These are phyloP conservation scores for Oncorhynchus tshawytscha DNA, from an alignment of 2,113 vertebrate species.

Conservation along the genomic window DNA sequence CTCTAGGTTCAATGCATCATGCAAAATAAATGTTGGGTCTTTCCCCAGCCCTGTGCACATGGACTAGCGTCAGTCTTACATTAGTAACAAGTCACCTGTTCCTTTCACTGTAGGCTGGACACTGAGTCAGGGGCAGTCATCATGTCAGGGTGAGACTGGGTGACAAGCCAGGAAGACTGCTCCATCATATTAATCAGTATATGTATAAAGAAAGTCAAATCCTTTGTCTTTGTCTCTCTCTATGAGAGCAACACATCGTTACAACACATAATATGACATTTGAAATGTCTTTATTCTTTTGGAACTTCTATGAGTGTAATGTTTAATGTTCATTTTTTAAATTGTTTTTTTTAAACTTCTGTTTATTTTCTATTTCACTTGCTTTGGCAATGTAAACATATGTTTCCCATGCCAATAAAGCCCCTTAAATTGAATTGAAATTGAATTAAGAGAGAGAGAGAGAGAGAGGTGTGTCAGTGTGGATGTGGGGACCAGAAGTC, in stretches of 20 bases:
- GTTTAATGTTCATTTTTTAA: too few species aligned
- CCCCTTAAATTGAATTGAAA: too few species aligned
- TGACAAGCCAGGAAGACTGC: too few species aligned
- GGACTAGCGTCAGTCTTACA: not conserved
- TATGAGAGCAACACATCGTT: too few species aligned
- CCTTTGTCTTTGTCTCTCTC: too few species aligned
- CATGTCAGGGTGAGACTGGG: not conserved
- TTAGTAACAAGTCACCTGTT: not conserved
- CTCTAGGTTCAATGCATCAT: not conserved
- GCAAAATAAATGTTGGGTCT: not conserved
- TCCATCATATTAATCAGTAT: too few species aligned
- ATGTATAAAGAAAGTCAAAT: not conserved
- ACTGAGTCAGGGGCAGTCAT: slow-evolving; percentile 1
- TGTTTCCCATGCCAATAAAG: too few species aligned
- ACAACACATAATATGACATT: slow-evolving; percentile 63
- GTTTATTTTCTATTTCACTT: too few species aligned
- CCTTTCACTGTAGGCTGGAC: slow-evolving; percentile 7
- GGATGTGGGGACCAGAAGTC: too few species aligned
- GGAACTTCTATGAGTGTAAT: too few species aligned
- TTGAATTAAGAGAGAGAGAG: slow-evolving; percentile 8
- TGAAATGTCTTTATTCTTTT: slow-evolving; percentile 17
- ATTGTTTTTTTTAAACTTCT: too few species aligned
- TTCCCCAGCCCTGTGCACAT: not conserved
- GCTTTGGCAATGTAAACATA: too few species aligned
- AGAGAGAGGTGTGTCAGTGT: slow-evolving; percentile 35